Evolutionary conservation across 1,140 invertebrate genomes (phyloP).

Genomic region (Melitaea cinxia): DNA sequence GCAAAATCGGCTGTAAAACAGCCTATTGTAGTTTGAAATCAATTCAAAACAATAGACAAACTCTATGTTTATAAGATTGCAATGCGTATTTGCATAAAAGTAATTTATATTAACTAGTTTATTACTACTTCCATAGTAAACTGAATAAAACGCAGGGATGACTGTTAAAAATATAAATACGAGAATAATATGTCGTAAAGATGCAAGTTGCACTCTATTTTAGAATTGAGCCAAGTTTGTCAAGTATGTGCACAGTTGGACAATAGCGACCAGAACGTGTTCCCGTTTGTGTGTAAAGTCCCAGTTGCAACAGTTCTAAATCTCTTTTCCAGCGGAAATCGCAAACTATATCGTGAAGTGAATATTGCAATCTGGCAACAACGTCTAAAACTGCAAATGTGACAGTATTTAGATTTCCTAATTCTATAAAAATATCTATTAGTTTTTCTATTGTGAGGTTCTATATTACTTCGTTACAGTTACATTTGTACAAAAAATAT

Average conservation of each 20-base stretch:
- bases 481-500: neutral
- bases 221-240: constrained; percentile 18
- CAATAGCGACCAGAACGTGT: constrained; percentile 22
- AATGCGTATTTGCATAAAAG: too few species aligned
- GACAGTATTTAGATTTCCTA: neutral
- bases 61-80: too few species aligned
- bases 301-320: constrained; percentile 23
- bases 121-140: neutral
- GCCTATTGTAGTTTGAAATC: too few species aligned
- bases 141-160: neutral
- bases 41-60: too few species aligned
- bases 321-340: constrained; percentile 20
- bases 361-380: constrained; percentile 26
- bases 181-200: neutral
- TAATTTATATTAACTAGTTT: neutral
- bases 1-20: too few species aligned
- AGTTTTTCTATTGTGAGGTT: neutral
- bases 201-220: constrained; percentile 12
- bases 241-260: constrained; percentile 18
- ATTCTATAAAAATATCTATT: neutral
- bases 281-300: constrained; percentile 22
- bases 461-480: neutral
- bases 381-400: neutral
- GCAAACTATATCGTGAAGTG: constrained; percentile 23
- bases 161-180: constrained; percentile 1